These are phyloP conservation scores for Rhineura floridana DNA, from an alignment of 2,113 vertebrate genomes.

Conservation along the genomic window DNA sequence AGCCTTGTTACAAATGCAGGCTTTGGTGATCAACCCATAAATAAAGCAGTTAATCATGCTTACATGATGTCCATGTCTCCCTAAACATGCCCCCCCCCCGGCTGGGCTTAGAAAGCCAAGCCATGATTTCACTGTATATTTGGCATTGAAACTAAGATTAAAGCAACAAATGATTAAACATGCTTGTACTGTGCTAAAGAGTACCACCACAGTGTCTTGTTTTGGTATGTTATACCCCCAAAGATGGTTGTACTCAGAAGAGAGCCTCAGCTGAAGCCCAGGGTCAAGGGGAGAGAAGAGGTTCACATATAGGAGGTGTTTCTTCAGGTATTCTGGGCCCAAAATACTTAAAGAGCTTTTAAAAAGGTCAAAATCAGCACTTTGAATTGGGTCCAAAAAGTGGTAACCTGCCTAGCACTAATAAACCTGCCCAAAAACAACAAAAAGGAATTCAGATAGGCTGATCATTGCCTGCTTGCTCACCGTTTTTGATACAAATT, in stretches of 20 bases:
- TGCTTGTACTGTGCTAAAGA: not conserved
- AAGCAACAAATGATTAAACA: not conserved
- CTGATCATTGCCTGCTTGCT: not conserved
- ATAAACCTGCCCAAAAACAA: fast-evolving
- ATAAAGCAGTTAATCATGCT: not conserved
- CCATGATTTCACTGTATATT: not conserved
- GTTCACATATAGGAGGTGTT: not conserved
- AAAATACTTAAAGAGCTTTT: not conserved
- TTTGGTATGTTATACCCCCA: not conserved
- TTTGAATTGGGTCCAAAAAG: not conserved
- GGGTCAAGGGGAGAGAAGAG: not conserved
- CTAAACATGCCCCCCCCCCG: not conserved
- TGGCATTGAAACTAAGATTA: not conserved
- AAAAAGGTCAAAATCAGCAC: not conserved
- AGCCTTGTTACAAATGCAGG: no score
- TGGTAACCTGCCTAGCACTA: no score
- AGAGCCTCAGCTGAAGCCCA: not conserved
- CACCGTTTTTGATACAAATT: constrained; percentile 96
- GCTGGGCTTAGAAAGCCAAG: no score
- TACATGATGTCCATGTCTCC: not conserved
- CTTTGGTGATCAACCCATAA: not conserved
- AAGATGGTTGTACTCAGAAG: not conserved
- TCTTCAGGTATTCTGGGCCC: no score
- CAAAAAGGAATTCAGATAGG: not conserved
- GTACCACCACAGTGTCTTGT: not conserved